Conservation (phyloP, 2,113 vertebrate genomes). For the Phainopepla nitens region DNA sequence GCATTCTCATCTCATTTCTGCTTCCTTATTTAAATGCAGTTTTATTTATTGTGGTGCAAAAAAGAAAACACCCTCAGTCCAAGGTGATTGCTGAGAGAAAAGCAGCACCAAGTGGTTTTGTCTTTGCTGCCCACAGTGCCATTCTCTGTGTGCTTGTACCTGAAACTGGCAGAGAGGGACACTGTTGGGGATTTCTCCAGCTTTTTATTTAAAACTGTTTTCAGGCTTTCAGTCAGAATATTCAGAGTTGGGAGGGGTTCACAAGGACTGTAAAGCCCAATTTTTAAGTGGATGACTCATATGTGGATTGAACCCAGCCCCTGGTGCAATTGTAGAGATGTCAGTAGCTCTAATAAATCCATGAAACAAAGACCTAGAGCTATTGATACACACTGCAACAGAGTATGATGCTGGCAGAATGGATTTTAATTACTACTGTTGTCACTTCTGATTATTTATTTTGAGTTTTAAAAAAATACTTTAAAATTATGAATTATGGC, state of each 20-base stretch:
- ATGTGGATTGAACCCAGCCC: background rate
- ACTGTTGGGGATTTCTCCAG: background rate
- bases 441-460: background rate
- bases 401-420: background rate
- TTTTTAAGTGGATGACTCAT: background rate
- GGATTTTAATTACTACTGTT: background rate
- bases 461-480: background rate
- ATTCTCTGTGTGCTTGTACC: background rate
- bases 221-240: background rate
- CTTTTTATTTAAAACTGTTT: background rate
- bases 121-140: background rate
- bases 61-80: constrained; percentile 5
- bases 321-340: background rate
- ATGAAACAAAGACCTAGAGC: background rate
- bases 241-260: background rate
- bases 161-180: background rate
- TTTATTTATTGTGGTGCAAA: constrained; percentile 11
- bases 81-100: constrained; percentile 10
- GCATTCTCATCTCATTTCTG: constrained; percentile 32
- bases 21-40: constrained; percentile 36
- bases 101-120: background rate
- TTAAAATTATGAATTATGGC: background rate
- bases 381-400: background rate
- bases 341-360: background rate
- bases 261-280: background rate